Evolutionary conservation across 2,113 vertebrate species (phyloP), one percentile per base, ranked within the genome.

Genomic region (Phasianus colchicus): DNA sequence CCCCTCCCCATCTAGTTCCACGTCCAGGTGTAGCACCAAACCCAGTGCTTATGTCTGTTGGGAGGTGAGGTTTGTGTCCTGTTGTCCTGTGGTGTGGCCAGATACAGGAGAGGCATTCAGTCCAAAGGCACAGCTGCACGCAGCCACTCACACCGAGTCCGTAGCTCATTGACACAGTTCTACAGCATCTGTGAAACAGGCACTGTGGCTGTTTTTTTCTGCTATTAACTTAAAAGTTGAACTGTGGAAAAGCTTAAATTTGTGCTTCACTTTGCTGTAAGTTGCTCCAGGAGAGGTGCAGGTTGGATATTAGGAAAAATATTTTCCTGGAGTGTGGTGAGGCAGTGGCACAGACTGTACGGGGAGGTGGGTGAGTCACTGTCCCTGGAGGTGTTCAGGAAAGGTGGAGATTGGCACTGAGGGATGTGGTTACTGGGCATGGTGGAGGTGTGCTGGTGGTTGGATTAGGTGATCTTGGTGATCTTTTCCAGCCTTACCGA

Each of bases 161-260:
- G 25, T 17, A 83, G 92, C 83, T 93, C 57, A 21, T 52, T 83
- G 72, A 25, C 11, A 43, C 13, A 84, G 52, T 72, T 75, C 48
- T 84, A 66, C 88, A 93, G 54, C 34, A 24, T 18, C 61, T 66
- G 54, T 47, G 45, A 91, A 88, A 81, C 30, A 40, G 4, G 16
- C 32, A 2, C 38, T 50, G 66, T 81, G 32, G 61, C 34, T 61
- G 38, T 24, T 74, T 67, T 67, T 75, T 38, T 74, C 36, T 64
- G 1, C 25, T 73, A 7, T 14, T 66, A 48, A 34, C 69, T 88
- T 78, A 55, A 21, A 93, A 93, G 21, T 3, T 30, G 47, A 73
- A 57, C 32, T 74, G 43, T 24, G 85, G 58, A 63, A 82, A 36
- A 83, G 22, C 30, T 78, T 84, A 32, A 83, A 42, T 9, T 57